A percentile compares a stretch with the other conserved stretches of the same genome.
These are phyloP conservation scores for Blennius ocellaris DNA, from an alignment of 2,113 vertebrate species.

Conservation along the genomic window DNA sequence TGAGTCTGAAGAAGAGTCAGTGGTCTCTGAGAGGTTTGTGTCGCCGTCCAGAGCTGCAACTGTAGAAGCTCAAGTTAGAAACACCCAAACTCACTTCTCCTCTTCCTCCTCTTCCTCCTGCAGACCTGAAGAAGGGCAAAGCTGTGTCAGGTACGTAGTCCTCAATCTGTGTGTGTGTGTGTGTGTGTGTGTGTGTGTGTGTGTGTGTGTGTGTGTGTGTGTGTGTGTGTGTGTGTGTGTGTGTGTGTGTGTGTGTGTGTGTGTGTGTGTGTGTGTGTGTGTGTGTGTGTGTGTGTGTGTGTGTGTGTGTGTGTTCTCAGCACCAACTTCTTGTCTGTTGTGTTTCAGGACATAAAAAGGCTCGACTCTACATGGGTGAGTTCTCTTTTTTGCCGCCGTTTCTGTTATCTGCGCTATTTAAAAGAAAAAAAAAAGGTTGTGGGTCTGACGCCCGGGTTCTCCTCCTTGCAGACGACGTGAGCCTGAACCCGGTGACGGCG, in stretches of 20 bases:
- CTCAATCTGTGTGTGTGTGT: too few relatives aligned
- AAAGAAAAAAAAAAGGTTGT: too few relatives aligned
- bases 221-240: too few relatives aligned
- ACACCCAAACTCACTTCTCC: background rate
- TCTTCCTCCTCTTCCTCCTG: conserved; percentile 31
- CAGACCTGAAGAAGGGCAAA: conserved; percentile 74
- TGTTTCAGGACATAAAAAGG: conserved; percentile 79
- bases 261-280: background rate
- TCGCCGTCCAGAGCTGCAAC: background rate
- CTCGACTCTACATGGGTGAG: conserved; percentile 78
- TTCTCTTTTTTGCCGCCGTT: background rate
- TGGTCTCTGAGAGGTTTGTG: conserved; percentile 78
- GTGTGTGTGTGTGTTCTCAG: background rate
- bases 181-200: too few relatives aligned
- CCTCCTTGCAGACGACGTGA: conserved; percentile 71
- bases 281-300: background rate
- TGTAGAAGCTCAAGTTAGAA: background rate
- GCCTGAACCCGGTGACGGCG: conserved; percentile 82
- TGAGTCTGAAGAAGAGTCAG: conserved; percentile 71
- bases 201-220: too few relatives aligned
- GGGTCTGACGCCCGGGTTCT: background rate
- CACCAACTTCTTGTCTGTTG: background rate
- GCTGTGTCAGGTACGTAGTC: conserved; percentile 53
- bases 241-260: background rate
- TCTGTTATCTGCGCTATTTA: too few relatives aligned